Evolutionary conservation across 2,888 invertebrate genomes (phyloP).

Genomic region (Torymus tubicola): DNA sequence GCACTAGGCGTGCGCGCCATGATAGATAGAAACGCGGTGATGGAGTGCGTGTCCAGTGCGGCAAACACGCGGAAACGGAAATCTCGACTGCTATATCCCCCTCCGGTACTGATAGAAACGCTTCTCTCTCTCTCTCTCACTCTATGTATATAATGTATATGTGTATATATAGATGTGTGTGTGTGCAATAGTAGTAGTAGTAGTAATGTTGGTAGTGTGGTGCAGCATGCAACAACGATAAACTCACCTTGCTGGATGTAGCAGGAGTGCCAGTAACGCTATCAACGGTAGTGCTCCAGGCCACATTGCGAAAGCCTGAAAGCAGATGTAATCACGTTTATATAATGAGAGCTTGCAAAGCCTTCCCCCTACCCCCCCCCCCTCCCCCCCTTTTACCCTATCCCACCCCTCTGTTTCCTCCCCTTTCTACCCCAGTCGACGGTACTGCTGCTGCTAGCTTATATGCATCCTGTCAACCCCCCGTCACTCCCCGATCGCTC

Average conservation of each 20-base stretch:
- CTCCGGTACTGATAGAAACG: too few relatives aligned
- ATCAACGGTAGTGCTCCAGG: conserved; percentile 75
- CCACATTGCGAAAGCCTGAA: conserved; percentile 76
- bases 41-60: conserved; percentile 37
- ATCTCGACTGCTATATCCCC: conserved; percentile 9
- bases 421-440: conserved; percentile 13
- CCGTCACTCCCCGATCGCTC: conserved; percentile 41
- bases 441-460: not conserved
- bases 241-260: conserved; percentile 73
- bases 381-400: conserved; percentile 22
- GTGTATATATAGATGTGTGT: conserved; percentile 3
- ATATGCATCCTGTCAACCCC: conserved; percentile 40
- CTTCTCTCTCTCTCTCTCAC: not conserved
- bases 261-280: conserved; percentile 74
- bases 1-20: too few relatives aligned
- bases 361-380: conserved; percentile 21
- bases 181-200: not conserved
- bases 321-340: conserved; percentile 66
- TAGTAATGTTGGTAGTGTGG: not conserved
- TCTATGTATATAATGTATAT: not conserved
- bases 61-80: conserved; percentile 28
- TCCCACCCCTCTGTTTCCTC: conserved; percentile 7
- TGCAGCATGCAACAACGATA: conserved; percentile 46
- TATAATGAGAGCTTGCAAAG: conserved; percentile 60
- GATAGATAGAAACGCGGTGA: conserved; percentile 19